Evolutionary conservation across 2,113 vertebrate species (phyloP), one percentile per base, ranked within the genome.

Genomic region (Dascyllus trimaculatus): DNA sequence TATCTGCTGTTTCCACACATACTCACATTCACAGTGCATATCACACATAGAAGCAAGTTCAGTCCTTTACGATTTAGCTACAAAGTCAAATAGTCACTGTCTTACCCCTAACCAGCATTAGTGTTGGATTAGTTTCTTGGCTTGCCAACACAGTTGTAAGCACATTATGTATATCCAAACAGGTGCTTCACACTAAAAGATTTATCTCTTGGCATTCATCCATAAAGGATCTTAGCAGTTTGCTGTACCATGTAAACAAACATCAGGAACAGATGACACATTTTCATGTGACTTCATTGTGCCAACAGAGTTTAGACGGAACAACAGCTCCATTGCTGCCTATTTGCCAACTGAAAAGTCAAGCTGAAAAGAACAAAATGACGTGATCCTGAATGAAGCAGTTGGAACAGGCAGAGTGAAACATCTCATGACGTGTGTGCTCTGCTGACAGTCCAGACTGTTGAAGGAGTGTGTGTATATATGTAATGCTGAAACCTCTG

Each of bases 231-330:
- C 19, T 54, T 24, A 48, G 24, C 14, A 29, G 53, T 53, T 40
- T 43, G 49, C 48, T 22, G 21, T 29, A 32, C n/a, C 13, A 64
- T 54, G 26, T 35, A 60, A 60, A 52, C 58, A 75, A 66, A 71
- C 40, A 45, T 9, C 19, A 2, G 43, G 24, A 9, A 18, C 7
- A 14, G 45, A 25, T 25, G 71, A 71, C 66, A 71, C 76, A 62
- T 56, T 35, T 49, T 26, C 48, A 62, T 18, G 40, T 71, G 77
- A 76, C 66, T 56, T 43, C 9, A 46, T 11, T 21, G 40, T 40
- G 38, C 51, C 43, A 43, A 38, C 26, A 26, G 56, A 40, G 38
- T 22, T 40, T 11, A 7, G 10, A 9, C 38, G 53, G 54, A 72
- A 53, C 58, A 63, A 53, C 75, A 32, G 56, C 9, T 61, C 40